Conservation (phyloP, 2,113 vertebrate genomes). For the Misgurnus mizolepis region DNA sequence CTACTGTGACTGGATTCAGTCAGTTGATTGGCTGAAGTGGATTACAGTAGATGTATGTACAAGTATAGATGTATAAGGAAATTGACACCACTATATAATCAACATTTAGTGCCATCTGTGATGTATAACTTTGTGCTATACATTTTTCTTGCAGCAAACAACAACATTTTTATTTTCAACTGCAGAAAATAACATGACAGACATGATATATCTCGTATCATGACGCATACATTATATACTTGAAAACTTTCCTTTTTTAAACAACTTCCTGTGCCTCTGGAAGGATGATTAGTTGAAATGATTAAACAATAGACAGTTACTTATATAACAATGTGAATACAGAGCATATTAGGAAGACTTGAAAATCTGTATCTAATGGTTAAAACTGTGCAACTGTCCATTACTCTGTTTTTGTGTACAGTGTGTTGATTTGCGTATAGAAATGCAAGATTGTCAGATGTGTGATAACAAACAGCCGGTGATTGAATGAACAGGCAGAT, state of each 20-base stretch:
- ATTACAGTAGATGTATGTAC: not conserved
- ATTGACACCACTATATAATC: slow-evolving; percentile 31
- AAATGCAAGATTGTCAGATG: too few species aligned
- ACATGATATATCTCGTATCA: not conserved
- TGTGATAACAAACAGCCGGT: too few species aligned
- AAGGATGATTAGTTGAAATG: not conserved
- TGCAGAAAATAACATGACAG: not conserved
- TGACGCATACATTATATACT: not conserved
- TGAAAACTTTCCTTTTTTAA: not conserved
- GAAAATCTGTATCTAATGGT: not conserved
- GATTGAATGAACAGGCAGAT: too few species aligned
- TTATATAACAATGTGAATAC: too few species aligned
- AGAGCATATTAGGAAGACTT: not conserved
- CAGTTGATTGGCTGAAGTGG: not conserved
- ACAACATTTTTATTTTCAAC: too few species aligned
- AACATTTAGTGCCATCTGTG: not conserved
- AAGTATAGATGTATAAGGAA: not conserved
- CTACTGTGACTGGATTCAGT: not conserved
- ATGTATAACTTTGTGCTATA: not conserved
- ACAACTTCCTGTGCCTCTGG: not conserved
- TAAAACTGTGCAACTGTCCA: not conserved
- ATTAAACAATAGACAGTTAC: not conserved
- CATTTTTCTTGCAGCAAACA: too few species aligned
- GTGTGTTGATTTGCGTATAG: too few species aligned
- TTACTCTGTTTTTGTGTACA: not conserved